phyloP scores from a whole-genome alignment of 2,797 vertebrate species.

The Rhinichthys osculus region DNA sequence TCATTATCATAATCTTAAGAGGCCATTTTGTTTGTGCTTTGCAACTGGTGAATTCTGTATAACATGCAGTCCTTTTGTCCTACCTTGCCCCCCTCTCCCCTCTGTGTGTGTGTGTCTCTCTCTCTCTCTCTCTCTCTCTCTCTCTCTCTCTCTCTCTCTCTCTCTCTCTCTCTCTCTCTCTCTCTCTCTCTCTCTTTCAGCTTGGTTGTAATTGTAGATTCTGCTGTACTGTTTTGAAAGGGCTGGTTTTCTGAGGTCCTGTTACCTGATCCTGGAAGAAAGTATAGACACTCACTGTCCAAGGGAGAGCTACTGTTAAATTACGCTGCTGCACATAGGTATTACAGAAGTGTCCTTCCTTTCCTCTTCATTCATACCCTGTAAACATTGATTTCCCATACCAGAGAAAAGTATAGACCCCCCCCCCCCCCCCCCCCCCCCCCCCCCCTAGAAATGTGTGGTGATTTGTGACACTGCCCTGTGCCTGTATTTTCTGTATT shows the following conservation, averaged over 20 bases:
- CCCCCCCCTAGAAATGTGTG: too few relatives aligned
- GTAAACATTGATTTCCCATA: background rate
- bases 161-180: too few relatives aligned
- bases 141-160: too few relatives aligned
- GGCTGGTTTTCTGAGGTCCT: background rate
- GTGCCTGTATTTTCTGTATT: too few relatives aligned
- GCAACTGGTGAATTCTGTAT: background rate
- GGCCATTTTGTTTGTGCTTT: background rate
- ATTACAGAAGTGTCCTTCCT: background rate
- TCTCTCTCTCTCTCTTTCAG: background rate
- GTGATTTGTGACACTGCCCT: too few relatives aligned
- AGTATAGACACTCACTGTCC: background rate
- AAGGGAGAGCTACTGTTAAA: background rate
- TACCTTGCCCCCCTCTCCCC: background rate
- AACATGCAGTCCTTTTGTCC: background rate
- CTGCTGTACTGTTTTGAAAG: background rate
- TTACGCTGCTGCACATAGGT: background rate
- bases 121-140: too few relatives aligned
- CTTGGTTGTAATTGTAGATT: constrained; percentile 8
- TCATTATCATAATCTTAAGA: background rate
- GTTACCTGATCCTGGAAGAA: constrained; percentile 13
- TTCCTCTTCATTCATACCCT: background rate
- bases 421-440: too few relatives aligned
- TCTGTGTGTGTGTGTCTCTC: background rate
- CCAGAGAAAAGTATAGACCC: background rate